These are phyloP conservation scores for Homalodisca vitripennis DNA, from an alignment of 1,140 invertebrate genomes.

Conservation along the genomic window DNA sequence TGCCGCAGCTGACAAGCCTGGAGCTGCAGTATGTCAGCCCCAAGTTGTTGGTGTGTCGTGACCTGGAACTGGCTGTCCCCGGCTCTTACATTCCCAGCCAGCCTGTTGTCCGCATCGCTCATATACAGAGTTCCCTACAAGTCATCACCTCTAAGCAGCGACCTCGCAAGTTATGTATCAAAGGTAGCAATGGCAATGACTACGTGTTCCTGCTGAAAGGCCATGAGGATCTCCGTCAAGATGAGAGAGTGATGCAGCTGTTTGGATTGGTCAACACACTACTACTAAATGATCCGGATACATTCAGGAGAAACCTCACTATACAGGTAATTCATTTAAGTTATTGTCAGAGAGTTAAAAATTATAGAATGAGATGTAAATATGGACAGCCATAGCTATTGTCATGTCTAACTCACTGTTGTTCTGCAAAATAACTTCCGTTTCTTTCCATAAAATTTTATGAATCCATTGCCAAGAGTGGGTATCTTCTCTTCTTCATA, in stretches of 20 bases:
- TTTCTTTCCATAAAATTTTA: too few relatives aligned
- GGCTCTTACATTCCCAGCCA: constrained; percentile 93
- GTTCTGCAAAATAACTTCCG: too few relatives aligned
- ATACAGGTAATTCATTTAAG: constrained; percentile 67
- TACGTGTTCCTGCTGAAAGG: constrained; percentile 99
- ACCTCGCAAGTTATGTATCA: constrained; percentile 87
- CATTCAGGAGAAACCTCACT: constrained; percentile 91
- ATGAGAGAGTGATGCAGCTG: constrained; percentile 99
- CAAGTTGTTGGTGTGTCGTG: constrained; percentile 81
- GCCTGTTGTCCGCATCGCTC: constrained; percentile 81
- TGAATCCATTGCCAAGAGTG: too few relatives aligned
- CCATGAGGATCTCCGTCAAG: constrained; percentile 98
- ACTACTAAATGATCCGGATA: constrained; percentile 91
- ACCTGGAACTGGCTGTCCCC: constrained; percentile 92
- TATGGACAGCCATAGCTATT: too few relatives aligned
- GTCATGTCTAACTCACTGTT: too few relatives aligned
- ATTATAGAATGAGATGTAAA: too few relatives aligned
- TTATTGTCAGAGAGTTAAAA: too few relatives aligned
- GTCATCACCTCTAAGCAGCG: constrained; percentile 97
- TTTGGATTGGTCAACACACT: constrained; percentile 98
- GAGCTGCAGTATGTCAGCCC: constrained; percentile 97
- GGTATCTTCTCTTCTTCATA: too few relatives aligned
- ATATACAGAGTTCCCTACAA: constrained; percentile 79
- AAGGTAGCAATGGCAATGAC: constrained; percentile 94
- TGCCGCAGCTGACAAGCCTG: constrained; percentile 84